These are phyloP conservation scores for Oreonectes daqikongensis DNA, from an alignment of 2,797 vertebrate genomes.

Conservation along the genomic window DNA sequence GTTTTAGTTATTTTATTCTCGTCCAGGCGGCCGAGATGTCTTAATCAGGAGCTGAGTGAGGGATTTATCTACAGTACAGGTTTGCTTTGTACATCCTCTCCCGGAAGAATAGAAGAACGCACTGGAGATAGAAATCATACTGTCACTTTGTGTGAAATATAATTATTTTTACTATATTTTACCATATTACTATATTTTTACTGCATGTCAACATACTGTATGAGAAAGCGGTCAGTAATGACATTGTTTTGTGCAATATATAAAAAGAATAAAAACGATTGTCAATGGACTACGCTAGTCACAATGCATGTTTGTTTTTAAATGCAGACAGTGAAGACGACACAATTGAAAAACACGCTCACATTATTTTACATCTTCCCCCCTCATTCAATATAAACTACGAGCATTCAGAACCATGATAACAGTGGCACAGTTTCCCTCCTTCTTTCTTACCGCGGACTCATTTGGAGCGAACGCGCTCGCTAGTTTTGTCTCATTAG, in stretches of 20 bases:
- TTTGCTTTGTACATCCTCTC: slow-evolving; percentile 35
- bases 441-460: background rate
- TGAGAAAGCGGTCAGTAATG: too few species aligned
- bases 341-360: too few species aligned
- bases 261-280: too few species aligned
- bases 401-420: background rate
- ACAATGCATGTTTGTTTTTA: too few species aligned
- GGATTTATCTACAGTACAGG: slow-evolving; percentile 44
- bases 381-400: too few species aligned
- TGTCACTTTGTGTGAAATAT: background rate
- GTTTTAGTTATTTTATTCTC: slow-evolving; percentile 33
- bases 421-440: background rate
- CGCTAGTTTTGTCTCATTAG: slow-evolving; percentile 49
- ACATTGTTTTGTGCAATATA: too few species aligned
- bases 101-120: slow-evolving; percentile 24
- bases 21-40: background rate
- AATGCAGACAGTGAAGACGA: too few species aligned
- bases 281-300: too few species aligned
- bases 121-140: slow-evolving; percentile 25
- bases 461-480: slow-evolving; percentile 18
- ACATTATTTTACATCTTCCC: background rate
- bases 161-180: too few species aligned
- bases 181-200: too few species aligned
- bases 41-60: slow-evolving; percentile 38
- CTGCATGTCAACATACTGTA: too few species aligned